Evolutionary conservation across 2,888 invertebrate species (phyloP).

Genomic region (Xiphydria camelus): DNA sequence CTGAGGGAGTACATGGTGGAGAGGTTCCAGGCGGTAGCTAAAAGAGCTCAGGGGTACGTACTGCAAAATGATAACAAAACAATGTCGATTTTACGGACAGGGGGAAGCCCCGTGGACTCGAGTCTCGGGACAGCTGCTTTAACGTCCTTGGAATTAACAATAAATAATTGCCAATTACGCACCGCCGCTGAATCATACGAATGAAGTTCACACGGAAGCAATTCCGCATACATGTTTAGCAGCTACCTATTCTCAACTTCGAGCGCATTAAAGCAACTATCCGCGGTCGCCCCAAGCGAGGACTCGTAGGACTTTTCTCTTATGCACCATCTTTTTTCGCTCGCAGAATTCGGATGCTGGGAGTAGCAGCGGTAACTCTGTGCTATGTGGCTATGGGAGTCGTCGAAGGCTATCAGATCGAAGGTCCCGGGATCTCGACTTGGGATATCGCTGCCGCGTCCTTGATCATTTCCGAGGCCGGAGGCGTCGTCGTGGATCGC

Average conservation of each 20-base stretch:
- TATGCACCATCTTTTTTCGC: not conserved
- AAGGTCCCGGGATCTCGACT: slow-evolving; percentile 68
- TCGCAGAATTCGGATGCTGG: slow-evolving; percentile 67
- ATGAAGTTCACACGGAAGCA: too few species aligned
- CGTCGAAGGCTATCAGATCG: slow-evolving; percentile 73
- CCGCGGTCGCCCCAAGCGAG: not conserved
- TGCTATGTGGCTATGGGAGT: slow-evolving; percentile 74
- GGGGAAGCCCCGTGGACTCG: too few species aligned
- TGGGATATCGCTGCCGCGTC: slow-evolving; percentile 83
- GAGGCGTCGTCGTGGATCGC: slow-evolving; percentile 70
- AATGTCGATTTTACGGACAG: too few species aligned
- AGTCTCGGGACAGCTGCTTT: too few species aligned
- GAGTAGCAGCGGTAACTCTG: slow-evolving; percentile 75
- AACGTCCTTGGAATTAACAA: too few species aligned
- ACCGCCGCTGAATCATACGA: too few species aligned
- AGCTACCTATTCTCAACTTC: too few species aligned
- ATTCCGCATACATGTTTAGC: too few species aligned
- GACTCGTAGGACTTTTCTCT: not conserved
- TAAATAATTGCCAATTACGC: too few species aligned
- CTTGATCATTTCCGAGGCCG: slow-evolving; percentile 77
- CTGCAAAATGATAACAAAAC: too few species aligned
- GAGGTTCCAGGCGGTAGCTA: slow-evolving; percentile 39
- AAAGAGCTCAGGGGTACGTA: slow-evolving; percentile 44
- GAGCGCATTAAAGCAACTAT: not conserved
- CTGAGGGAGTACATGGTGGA: slow-evolving; percentile 44